Conservation (phyloP, 2,888 invertebrate genomes). For the Apamea sordens region DNA sequence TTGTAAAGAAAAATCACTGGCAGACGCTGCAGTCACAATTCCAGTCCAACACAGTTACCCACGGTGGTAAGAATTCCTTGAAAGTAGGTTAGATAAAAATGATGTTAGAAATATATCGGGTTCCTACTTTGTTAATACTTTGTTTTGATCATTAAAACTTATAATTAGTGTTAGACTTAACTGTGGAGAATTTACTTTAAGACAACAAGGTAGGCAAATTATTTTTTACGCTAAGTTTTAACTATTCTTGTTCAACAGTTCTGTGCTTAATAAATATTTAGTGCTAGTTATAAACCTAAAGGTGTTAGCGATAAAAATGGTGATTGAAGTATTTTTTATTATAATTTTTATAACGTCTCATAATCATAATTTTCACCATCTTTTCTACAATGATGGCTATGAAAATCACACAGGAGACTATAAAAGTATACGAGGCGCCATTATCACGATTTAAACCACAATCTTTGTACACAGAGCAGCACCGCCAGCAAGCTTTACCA, state of each 20-base stretch:
- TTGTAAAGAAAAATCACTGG: conserved; percentile 67
- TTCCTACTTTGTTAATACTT: conserved; percentile 16
- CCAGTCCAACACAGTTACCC: conserved; percentile 36
- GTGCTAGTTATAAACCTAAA: conserved; percentile 3
- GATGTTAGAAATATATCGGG: conserved; percentile 28
- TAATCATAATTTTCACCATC: conserved; percentile 19
- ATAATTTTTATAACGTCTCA: conserved; percentile 25
- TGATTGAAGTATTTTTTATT: conserved; percentile 16
- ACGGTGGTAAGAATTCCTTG: conserved; percentile 22
- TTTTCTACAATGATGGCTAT: conserved; percentile 15
- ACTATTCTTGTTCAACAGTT: conserved; percentile 3
- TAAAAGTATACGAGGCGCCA: conserved; percentile 32
- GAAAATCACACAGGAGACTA: conserved; percentile 21
- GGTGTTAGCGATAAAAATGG: conserved; percentile 1
- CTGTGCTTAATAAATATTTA: conserved; percentile 16
- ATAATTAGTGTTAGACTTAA: conserved; percentile 29
- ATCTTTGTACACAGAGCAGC: conserved; percentile 34
- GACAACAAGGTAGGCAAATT: conserved; percentile 13
- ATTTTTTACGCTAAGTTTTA: conserved; percentile 8
- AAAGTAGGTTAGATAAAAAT: conserved; percentile 40
- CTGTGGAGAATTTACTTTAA: conserved; percentile 29
- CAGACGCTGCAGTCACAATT: conserved; percentile 52
- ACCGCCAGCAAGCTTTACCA: conserved; percentile 58
- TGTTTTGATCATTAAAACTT: conserved; percentile 53
- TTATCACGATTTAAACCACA: conserved; percentile 46